Conservation (phyloP, 2,888 invertebrate species). For the Lumbricus terrestris region DNA sequence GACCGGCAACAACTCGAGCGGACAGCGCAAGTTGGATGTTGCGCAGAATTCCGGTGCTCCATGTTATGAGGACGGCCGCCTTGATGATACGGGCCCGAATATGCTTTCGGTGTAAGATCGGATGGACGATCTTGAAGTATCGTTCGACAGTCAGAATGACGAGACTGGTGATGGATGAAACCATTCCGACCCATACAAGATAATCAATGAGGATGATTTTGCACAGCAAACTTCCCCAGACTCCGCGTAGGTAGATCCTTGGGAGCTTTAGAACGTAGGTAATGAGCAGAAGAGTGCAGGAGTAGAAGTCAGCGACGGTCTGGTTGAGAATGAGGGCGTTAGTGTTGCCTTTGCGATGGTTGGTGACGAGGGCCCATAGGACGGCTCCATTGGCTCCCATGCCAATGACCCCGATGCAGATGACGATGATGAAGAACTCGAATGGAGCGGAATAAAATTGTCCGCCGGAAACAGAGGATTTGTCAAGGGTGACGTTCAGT, state of each 20-base stretch:
- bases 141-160: not conserved
- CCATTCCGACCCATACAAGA: not conserved
- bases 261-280: not conserved
- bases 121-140: constrained; percentile 10
- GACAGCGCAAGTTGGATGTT: not conserved
- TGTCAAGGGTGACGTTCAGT: not conserved
- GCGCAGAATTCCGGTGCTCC: not conserved
- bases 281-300: not conserved
- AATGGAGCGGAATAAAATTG: not conserved
- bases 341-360: not conserved
- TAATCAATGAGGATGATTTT: not conserved
- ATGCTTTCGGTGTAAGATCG: not conserved
- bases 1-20: not conserved
- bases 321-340: constrained; percentile 5
- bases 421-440: not conserved
- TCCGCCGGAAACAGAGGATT: not conserved
- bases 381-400: not conserved
- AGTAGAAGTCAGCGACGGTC: not conserved
- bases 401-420: not conserved
- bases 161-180: not conserved
- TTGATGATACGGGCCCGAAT: not conserved
- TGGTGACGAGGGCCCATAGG: not conserved
- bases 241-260: not conserved
- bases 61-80: not conserved
- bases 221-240: not conserved